Evolutionary conservation across 2,113 vertebrate genomes (phyloP), one percentile per base, ranked within the genome.

Genomic region (Corythornis cristatus): DNA sequence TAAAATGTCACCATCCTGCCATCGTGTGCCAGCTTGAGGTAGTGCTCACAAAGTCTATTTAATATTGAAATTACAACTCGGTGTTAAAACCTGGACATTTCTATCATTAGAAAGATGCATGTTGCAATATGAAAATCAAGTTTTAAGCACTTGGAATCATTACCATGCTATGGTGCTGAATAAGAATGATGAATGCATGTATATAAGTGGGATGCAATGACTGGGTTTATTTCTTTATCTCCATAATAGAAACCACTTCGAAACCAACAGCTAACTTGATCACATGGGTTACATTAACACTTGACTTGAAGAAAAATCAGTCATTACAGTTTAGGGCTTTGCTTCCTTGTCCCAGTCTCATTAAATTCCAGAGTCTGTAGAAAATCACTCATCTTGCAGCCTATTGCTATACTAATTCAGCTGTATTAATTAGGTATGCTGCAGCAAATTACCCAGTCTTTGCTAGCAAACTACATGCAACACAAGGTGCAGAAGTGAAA

Each of bases 1-100:
- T 85, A 91, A 80, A 79, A 71, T 80, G 91, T 96, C 53, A 35
- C 89, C 82, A 92, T 90, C 22, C 61, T 96, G 96, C 97, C 96
- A 95, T 68, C 96, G 13, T 88, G 93, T 96, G 97, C 13, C 86
- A 40, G 1, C 45, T n/a, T 23, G 77, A 48, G 87, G 92, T 91
- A 97, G 48, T 96, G 81, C 93, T 86, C 50, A 13, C 43, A 29
- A 53, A 42, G 15, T 10, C n/a, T 45, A 11, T 17, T 51, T 58
- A 35, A 40, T 50, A 57, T 3, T 12, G 14, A 66, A 56, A 29
- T 71, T 28, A 19, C 3, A 13, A 37, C 15, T 78, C 40, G 11
- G 20, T 48, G 90, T 57, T 73, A 77, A 60, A 78, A 57, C 22
- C 28, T 65, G 13, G 29, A 70, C 11, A 70, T 35, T 81, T 79